Percentiles rank a stretch among this genome's conserved stretches.
Conservation (phyloP, 2,797 vertebrate species). For the Prunella strophiata region DNA sequence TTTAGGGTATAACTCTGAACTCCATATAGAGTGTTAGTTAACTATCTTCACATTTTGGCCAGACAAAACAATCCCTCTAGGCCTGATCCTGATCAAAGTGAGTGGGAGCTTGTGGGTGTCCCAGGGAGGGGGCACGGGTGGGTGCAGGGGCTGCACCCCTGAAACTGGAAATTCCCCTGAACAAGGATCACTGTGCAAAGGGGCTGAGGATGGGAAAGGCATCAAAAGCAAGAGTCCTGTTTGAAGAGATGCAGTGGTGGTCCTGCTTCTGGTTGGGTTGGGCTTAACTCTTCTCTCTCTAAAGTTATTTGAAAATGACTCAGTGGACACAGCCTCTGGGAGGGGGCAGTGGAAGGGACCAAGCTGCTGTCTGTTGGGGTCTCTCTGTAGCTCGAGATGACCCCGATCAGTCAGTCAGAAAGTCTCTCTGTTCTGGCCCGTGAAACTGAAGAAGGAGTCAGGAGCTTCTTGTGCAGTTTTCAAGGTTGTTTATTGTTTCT, state of each 20-base stretch:
- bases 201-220: background rate
- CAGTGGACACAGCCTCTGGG: background rate
- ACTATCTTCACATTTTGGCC: background rate
- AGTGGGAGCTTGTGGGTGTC: background rate
- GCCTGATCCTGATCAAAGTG: background rate
- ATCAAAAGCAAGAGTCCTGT: background rate
- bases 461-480: too few relatives aligned
- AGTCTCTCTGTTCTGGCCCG: too few relatives aligned
- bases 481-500: too few relatives aligned
- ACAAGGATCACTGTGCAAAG: background rate
- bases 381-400: too few relatives aligned
- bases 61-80: background rate
- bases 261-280: background rate
- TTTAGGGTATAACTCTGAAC: background rate
- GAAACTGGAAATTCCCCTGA: background rate
- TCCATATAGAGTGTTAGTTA: background rate
- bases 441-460: too few relatives aligned
- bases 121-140: background rate
- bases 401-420: too few relatives aligned
- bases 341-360: background rate
- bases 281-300: background rate
- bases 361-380: background rate
- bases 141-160: background rate
- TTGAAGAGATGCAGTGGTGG: background rate
- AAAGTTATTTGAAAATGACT: background rate